Percentiles rank a stretch among this genome's conserved stretches.
Conservation (phyloP, 2,888 invertebrate genomes). For the Cheilosia variabilis region DNA sequence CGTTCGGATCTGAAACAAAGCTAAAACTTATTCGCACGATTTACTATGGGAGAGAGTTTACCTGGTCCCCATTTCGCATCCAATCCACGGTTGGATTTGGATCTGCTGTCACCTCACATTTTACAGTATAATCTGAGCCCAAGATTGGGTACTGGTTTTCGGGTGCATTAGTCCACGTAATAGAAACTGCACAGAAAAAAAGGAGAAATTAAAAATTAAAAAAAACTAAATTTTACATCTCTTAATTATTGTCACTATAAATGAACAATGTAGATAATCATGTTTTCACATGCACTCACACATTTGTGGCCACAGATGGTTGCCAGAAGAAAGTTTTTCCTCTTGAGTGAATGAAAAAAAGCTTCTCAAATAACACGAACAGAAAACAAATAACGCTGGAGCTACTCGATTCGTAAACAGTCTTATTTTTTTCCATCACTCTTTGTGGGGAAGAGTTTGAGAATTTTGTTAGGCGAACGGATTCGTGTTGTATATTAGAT, state of each 20-base stretch:
- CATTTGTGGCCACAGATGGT: slow-evolving; percentile 42
- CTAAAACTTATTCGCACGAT: slow-evolving; percentile 1
- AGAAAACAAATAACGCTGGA: too few species aligned
- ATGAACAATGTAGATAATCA: slow-evolving; percentile 13
- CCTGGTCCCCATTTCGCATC: slow-evolving; percentile 90
- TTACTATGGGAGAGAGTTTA: slow-evolving; percentile 80
- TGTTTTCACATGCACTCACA: slow-evolving; percentile 6
- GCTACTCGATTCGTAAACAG: too few species aligned
- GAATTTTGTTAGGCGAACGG: too few species aligned
- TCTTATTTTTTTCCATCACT: too few species aligned
- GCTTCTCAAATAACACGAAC: too few species aligned
- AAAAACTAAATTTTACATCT: slow-evolving; percentile 43
- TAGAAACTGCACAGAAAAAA: slow-evolving; percentile 87
- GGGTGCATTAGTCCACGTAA: slow-evolving; percentile 94
- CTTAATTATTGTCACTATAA: slow-evolving; percentile 12
- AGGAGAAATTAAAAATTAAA: too few species aligned
- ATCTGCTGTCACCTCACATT: slow-evolving; percentile 93
- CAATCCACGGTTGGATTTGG: slow-evolving; percentile 94
- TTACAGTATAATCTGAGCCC: slow-evolving; percentile 90
- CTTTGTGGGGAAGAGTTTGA: too few species aligned
- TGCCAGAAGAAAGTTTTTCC: slow-evolving; percentile 36
- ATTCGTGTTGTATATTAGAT: too few species aligned
- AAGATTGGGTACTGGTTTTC: slow-evolving; percentile 92
- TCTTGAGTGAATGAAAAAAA: too few species aligned
- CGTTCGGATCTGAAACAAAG: slow-evolving; percentile 85